Conservation (phyloP, 2,888 invertebrate species). For the Deilephila elpenor region DNA sequence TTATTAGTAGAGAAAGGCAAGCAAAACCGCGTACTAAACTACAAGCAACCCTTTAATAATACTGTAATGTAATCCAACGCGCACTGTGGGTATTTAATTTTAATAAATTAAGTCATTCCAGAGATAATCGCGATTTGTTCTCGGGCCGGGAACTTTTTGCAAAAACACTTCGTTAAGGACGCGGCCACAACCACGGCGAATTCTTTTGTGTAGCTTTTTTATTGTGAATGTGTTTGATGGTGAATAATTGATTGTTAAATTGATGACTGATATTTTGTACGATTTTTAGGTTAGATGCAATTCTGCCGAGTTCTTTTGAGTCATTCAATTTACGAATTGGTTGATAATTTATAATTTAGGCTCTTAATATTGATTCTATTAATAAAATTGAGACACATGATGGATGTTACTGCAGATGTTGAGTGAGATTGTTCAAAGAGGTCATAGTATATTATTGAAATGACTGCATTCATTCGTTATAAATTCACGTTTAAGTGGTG, state of each 20-base stretch:
- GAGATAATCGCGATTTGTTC: slow-evolving; percentile 56
- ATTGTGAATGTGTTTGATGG: background rate
- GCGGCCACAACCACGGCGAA: background rate
- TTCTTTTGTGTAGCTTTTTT: slow-evolving; percentile 1
- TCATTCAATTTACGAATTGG: too few species aligned
- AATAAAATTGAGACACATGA: too few species aligned
- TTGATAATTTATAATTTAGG: too few species aligned
- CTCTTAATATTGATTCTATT: too few species aligned
- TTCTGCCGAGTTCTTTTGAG: background rate
- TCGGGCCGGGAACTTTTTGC: slow-evolving; percentile 24
- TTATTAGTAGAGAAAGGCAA: background rate
- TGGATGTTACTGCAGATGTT: too few species aligned
- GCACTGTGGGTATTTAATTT: slow-evolving; percentile 56
- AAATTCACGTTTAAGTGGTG: too few species aligned
- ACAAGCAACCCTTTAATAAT: slow-evolving; percentile 37
- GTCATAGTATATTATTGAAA: too few species aligned
- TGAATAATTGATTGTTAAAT: background rate
- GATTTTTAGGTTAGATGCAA: background rate
- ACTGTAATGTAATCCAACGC: slow-evolving; percentile 48
- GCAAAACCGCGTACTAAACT: slow-evolving; percentile 32
- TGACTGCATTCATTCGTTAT: too few species aligned
- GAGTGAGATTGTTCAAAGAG: too few species aligned
- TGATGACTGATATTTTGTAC: background rate
- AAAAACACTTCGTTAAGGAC: slow-evolving; percentile 13
- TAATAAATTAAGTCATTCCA: slow-evolving; percentile 67